Base-by-base conservation (phyloP, 2,888 invertebrate species). In the Rugalucina vietnamica region DNA sequence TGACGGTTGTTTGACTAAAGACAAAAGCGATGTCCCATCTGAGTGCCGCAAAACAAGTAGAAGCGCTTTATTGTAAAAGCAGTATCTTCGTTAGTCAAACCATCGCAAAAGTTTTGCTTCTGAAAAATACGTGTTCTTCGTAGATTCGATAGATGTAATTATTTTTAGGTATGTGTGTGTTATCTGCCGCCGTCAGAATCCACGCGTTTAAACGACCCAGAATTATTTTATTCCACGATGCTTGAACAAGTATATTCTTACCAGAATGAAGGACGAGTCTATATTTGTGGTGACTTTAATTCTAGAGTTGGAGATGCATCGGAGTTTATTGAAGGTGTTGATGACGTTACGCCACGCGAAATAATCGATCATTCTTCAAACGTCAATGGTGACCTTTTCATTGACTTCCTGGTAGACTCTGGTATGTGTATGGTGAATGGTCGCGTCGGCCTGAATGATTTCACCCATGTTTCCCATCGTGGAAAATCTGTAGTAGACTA, bases 121-220 rank as follows among this genome's bases (percentile, higher is more conserved):
- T n/a, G n/a, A n/a, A n/a, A n/a, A n/a, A n/a, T n/a, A n/a, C n/a
- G n/a, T n/a, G n/a, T n/a, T n/a, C n/a, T n/a, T n/a, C n/a, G n/a
- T n/a, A n/a, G n/a, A n/a, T n/a, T n/a, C n/a, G n/a, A n/a, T n/a
- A n/a, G n/a, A n/a, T n/a, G n/a, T n/a, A n/a, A 12, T n/a, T n/a
- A n/a, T n/a, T n/a, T n/a, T n/a, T n/a, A n/a, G n/a, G n/a, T 78
- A 5, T 78, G 71, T 34, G 78, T 43, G 24, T 69, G 49, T 29
- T 78, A 78, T 39, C 29, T 78, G 27, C 78, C 70, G n/a, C 78
- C 70, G 21, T 36, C 34, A 24, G 10, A 43, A 29, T 78, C 78
- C n/a, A n/a, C 78, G 3, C 39, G 70, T 32, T 8, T 10, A 18
- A 43, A 32, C 39, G 69, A 32, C 34, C 18, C 78, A 29, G 37